Base-by-base conservation (phyloP, 2,888 invertebrate genomes). In the Cryptops parisi region DNA sequence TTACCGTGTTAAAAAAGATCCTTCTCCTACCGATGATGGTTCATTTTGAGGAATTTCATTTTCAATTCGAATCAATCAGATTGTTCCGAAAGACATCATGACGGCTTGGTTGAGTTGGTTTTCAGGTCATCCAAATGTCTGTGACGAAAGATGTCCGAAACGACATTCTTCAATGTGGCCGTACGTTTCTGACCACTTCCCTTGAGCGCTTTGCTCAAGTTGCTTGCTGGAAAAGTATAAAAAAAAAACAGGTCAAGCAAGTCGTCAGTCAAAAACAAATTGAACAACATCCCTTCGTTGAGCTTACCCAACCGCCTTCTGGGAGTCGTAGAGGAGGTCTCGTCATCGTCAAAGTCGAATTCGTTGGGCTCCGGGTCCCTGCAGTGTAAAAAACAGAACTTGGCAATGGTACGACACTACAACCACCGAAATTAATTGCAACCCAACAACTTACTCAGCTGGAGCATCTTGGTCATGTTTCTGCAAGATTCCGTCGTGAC, bases 301-400 rank as follows among this genome's bases (percentile, higher is more conserved):
- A 15, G 5, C 19, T 26, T 38, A 49, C 49, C 49, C 22, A 39
- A n/a, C 3, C 39, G 23, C 23, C 49, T 33, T n/a, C 49, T 27
- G 15, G 49, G 49, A 12, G 49, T 22, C 4, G 49, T 22, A 6
- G 49, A 22, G 17, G 47, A 17, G 12, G 40, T 4, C 39, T 21
- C 15, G 22, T 39, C 39, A 41, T 57, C 60, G 38, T 61, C 58
- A 51, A 60, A 61, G 48, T 61, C 61, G 55, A 61, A 61, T 47
- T 61, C 59, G 56, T 58, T 60, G 15, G 60, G 55, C 24, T 61
- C 60, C 22, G 27, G 33, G n/a, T 47, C 54, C 23, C 33, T 54
- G 51, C n/a, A 2, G 22, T 38, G 40, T 17, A 48, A 51, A 9
- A 15, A 40, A n/a, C n/a, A n/a, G n/a, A n/a, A n/a, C n/a, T n/a